Evolutionary conservation across 2,113 vertebrate species (phyloP), one percentile per base, ranked within the genome.

Genomic region (Gopherus evgoodei): DNA sequence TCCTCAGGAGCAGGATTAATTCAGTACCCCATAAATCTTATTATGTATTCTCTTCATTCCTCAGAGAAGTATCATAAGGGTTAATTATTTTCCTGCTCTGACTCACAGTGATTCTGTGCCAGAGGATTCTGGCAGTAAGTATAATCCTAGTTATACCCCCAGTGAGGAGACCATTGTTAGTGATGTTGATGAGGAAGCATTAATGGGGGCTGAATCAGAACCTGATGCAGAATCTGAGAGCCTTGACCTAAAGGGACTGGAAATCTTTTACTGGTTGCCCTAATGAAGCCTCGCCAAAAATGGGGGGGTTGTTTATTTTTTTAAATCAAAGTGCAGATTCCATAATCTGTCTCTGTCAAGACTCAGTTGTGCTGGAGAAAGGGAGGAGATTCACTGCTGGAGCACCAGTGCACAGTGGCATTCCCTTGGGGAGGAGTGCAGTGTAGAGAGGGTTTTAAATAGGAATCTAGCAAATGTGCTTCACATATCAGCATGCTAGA

Each of bases 71-170:
- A 94, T 93, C 96, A 88, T 24, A 93, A 98, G 96, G 96, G 97
- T 98, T 98, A 97, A 97, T 98, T 97, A 97, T 97, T 97, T 97
- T 96, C 97, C 91, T 59, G 81, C 91, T 96, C 95, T 98, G 97
- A 98, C 97, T 98, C 98, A 90, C 93, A 87, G 94, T 85, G 83
- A 94, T 95, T 97, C 95, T 89, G 96, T 98, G 98, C 98, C 98
- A 98, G 93, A 98, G 96, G 90, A 97, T 98, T 98, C 97, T 98
- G 97, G 98, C 97, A 97, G 96, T 95, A 87, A 97, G 94, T 95
- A 9, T 69, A 47, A 97, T 96, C 96, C 97, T 95, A 91, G 97
- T 94, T 96, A 92, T 97, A 94, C 94, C 94, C 97, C 97, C 65
- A 12, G 86, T 75, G 95, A 98, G 97, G 90, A 97, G 96, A 94